These are phyloP conservation scores for Pangasius macronema DNA, from an alignment of 2,797 vertebrate genomes.

Conservation along the genomic window DNA sequence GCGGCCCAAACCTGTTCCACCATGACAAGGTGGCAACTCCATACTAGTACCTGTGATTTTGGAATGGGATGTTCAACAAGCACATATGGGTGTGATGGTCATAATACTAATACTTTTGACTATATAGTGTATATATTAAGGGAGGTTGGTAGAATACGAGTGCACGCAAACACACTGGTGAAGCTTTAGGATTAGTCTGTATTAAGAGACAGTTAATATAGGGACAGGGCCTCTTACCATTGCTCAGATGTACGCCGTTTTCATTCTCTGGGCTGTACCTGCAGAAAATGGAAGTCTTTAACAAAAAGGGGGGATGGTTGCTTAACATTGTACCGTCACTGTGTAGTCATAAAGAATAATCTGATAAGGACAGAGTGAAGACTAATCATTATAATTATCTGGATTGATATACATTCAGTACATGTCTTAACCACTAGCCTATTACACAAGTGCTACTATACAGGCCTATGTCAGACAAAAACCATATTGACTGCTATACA, in stretches of 20 bases:
- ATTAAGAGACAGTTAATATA: conserved; percentile 55
- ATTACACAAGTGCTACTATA: conserved; percentile 10
- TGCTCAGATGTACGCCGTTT: conserved; percentile 99
- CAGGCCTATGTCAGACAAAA: conserved; percentile 16
- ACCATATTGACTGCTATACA: conserved; percentile 8
- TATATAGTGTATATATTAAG: not conserved
- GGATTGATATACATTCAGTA: not conserved
- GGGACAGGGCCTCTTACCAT: conserved; percentile 87
- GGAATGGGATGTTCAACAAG: conserved; percentile 11
- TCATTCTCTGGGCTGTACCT: conserved; percentile 99
- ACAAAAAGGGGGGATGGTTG: conserved; percentile 62
- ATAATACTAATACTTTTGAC: not conserved
- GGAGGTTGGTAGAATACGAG: not conserved
- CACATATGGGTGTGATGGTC: not conserved
- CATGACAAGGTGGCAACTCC: not conserved
- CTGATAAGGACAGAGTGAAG: not conserved
- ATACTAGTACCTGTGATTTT: not conserved
- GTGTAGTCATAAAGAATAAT: conserved; percentile 38
- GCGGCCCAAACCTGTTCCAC: not conserved
- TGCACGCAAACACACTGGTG: conserved; percentile 53
- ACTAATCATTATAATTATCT: not conserved
- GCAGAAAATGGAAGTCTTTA: conserved; percentile 95
- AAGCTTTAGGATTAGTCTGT: conserved; percentile 83
- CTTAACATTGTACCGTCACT: conserved; percentile 42
- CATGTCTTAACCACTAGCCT: not conserved